These are phyloP conservation scores for Macrotis lagotis DNA, from an alignment of 2,113 vertebrate species.

Conservation along the genomic window DNA sequence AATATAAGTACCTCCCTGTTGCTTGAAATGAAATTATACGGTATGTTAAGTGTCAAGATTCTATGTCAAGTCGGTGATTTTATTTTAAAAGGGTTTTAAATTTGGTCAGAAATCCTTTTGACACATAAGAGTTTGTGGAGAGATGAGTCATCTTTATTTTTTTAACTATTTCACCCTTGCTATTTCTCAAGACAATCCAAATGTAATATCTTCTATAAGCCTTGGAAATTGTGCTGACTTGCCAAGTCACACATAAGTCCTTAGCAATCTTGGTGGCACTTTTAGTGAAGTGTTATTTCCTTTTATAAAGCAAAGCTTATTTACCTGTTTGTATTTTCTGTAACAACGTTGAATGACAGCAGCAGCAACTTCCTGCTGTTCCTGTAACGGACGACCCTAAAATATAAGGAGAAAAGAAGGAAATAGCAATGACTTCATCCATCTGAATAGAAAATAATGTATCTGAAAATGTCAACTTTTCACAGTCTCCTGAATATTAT, in stretches of 20 bases:
- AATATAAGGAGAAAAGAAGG: neutral
- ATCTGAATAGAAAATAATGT: neutral
- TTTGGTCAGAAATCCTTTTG: neutral
- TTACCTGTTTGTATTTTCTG: slow-evolving; percentile 99
- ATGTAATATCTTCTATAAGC: neutral
- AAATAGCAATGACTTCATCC: rapidly evolving
- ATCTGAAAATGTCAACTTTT: neutral
- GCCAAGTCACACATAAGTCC: neutral
- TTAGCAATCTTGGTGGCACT: rapidly evolving
- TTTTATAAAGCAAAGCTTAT: neutral
- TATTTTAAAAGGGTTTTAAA: neutral
- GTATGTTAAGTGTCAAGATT: neutral
- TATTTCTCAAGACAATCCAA: neutral
- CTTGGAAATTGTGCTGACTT: rapidly evolving
- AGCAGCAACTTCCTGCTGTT: slow-evolving; percentile 98
- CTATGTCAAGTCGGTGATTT: rapidly evolving
- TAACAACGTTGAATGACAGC: slow-evolving; percentile 99
- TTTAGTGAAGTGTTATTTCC: rapidly evolving
- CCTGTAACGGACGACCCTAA: slow-evolving; percentile 94
- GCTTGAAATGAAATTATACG: neutral
- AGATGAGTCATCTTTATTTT: neutral
- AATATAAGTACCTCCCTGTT: neutral
- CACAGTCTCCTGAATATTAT: neutral
- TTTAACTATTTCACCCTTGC: neutral
- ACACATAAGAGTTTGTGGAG: neutral